Percentiles rank a stretch among this genome's conserved stretches.
Conservation (phyloP, 2,797 vertebrate species). For the Sus cebifrons region DNA sequence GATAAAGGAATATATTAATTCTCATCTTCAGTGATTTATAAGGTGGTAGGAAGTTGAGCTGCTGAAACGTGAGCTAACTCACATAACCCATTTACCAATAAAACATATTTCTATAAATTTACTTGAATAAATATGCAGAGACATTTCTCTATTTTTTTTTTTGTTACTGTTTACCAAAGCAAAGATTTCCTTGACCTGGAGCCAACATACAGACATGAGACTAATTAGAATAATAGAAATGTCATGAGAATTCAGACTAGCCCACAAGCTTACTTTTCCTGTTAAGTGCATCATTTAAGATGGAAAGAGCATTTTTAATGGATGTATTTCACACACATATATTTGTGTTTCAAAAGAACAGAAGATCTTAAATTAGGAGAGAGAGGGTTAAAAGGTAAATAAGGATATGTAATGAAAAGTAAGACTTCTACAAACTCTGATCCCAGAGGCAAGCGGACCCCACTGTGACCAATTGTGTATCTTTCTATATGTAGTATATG, state of each 20-base stretch:
- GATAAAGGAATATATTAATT: slow-evolving; percentile 35
- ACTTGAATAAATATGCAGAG: slow-evolving; percentile 40
- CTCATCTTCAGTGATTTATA: background rate
- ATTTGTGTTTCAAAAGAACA: background rate
- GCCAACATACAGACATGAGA: background rate
- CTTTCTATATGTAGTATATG: slow-evolving; percentile 35
- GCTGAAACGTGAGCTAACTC: slow-evolving; percentile 25
- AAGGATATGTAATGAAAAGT: background rate
- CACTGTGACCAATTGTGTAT: background rate
- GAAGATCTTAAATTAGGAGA: background rate
- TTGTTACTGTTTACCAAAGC: slow-evolving; percentile 30
- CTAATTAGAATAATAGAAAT: slow-evolving; percentile 46
- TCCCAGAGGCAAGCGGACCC: background rate
- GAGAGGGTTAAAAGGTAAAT: background rate
- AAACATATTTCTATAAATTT: slow-evolving; percentile 53
- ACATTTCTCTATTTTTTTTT: background rate
- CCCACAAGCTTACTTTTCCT: background rate
- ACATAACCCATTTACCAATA: slow-evolving; percentile 30
- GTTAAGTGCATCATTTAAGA: slow-evolving; percentile 10
- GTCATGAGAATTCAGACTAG: slow-evolving; percentile 40
- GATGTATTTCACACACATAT: background rate
- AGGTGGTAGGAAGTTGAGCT: background rate
- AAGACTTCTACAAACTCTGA: background rate
- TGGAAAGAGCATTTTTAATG: slow-evolving; percentile 10
- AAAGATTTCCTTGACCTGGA: slow-evolving; percentile 29